Evolutionary conservation across 2,888 invertebrate genomes (phyloP).

Genomic region (Dasypogon diadema): DNA sequence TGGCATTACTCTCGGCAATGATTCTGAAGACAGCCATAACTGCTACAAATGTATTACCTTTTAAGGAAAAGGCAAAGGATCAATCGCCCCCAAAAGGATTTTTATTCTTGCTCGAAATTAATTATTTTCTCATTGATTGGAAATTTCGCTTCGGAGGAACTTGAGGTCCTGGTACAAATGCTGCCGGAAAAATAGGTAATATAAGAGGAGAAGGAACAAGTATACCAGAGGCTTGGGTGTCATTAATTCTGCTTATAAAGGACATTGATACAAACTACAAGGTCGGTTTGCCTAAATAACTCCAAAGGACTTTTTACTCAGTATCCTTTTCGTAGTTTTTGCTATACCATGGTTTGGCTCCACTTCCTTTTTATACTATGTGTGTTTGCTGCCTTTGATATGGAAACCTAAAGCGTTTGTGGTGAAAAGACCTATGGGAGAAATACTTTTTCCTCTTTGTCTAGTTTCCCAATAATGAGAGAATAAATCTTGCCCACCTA

Average conservation of each 20-base stretch:
- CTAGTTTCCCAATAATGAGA: background rate
- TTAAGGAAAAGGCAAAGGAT: background rate
- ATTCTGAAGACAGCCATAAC: background rate
- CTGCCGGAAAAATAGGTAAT: background rate
- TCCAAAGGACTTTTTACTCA: slow-evolving; percentile 11
- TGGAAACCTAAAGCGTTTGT: background rate
- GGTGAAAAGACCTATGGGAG: background rate
- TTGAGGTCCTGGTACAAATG: no score
- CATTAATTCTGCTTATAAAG: slow-evolving; percentile 17
- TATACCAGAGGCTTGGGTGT: background rate
- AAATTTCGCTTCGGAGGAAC: background rate
- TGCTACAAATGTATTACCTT: background rate
- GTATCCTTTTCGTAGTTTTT: background rate
- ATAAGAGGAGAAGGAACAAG: background rate
- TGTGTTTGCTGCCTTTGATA: background rate
- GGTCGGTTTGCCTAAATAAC: background rate
- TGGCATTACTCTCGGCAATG: no score
- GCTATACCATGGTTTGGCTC: background rate
- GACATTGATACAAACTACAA: slow-evolving; percentile 14
- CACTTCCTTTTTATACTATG: background rate
- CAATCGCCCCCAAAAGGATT: background rate
- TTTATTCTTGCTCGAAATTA: slow-evolving; percentile 1
- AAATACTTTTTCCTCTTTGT: background rate
- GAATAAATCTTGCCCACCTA: slow-evolving; percentile 4
- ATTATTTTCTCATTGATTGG: slow-evolving; percentile 38